Conservation (phyloP, 35 echinoderm and acorn worm species). For the Apostichopus japonicus region DNA sequence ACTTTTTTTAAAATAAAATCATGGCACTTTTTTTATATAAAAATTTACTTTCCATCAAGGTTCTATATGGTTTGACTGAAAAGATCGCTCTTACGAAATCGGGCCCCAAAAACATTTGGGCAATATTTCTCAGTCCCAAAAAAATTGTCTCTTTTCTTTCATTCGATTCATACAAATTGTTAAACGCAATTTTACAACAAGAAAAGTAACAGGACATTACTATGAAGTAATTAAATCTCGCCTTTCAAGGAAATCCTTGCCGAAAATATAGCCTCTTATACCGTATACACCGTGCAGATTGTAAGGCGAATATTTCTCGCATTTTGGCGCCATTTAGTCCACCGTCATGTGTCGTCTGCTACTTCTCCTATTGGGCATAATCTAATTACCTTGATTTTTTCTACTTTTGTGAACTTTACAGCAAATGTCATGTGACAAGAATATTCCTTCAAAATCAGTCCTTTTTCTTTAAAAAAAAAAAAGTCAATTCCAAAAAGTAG, state of each 20-base stretch:
- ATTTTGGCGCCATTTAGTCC: conserved; percentile 17
- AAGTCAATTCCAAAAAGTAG: background rate
- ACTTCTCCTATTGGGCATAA: background rate
- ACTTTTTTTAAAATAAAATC: too few relatives aligned
- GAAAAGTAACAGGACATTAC: background rate
- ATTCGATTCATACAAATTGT: too few relatives aligned
- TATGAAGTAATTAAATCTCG: background rate
- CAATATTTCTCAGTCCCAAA: too few relatives aligned
- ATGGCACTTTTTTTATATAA: too few relatives aligned
- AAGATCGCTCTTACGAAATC: too few relatives aligned
- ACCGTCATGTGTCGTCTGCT: background rate
- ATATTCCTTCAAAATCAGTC: background rate
- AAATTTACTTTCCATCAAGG: too few relatives aligned
- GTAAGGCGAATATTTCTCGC: background rate
- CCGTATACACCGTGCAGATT: too few relatives aligned
- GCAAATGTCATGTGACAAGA: background rate
- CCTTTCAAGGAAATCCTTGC: background rate
- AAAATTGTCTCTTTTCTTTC: too few relatives aligned
- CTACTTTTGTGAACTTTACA: background rate
- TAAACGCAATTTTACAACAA: background rate
- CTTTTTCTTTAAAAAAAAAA: background rate
- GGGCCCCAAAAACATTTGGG: too few relatives aligned
- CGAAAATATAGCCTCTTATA: too few relatives aligned
- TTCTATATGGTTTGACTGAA: too few relatives aligned
- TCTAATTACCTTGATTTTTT: background rate